Conservation (phyloP, 1,140 invertebrate species). For the Caenorhabditis briggsae region DNA sequence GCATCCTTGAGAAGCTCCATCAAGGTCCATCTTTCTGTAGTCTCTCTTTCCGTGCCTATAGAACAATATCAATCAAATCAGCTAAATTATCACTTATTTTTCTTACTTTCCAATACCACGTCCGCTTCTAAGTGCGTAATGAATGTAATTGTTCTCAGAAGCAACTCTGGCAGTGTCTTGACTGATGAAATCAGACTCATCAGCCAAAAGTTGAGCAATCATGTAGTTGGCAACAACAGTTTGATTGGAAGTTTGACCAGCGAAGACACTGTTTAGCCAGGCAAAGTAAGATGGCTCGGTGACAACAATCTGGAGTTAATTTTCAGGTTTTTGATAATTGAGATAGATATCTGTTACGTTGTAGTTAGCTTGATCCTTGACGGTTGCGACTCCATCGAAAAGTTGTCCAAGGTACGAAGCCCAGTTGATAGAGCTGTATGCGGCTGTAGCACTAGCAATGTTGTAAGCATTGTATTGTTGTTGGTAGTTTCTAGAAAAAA, state of each 20-base stretch:
- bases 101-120: conserved; percentile 53
- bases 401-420: conserved; percentile 57
- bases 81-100: not conserved
- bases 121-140: conserved; percentile 42
- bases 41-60: conserved; percentile 54
- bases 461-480: conserved; percentile 71
- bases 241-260: conserved; percentile 43
- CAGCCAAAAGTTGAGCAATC: conserved; percentile 65
- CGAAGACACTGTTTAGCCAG: conserved; percentile 64
- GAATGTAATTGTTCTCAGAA: conserved; percentile 51
- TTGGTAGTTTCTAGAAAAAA: conserved; percentile 64
- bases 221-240: conserved; percentile 69
- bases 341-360: not conserved
- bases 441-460: conserved; percentile 54
- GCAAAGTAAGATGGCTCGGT: conserved; percentile 67
- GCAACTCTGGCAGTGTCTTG: not conserved
- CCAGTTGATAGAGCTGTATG: conserved; percentile 67
- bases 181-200: conserved; percentile 59
- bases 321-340: not conserved
- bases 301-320: conserved; percentile 60
- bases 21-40: conserved; percentile 48
- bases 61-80: not conserved
- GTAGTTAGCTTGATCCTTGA: not conserved
- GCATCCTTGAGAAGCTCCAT: conserved; percentile 23
- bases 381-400: conserved; percentile 51